Evolutionary conservation across 2,888 invertebrate genomes (phyloP), one percentile per base, ranked within the genome.

Genomic region (Dicyrtomina minuta): DNA sequence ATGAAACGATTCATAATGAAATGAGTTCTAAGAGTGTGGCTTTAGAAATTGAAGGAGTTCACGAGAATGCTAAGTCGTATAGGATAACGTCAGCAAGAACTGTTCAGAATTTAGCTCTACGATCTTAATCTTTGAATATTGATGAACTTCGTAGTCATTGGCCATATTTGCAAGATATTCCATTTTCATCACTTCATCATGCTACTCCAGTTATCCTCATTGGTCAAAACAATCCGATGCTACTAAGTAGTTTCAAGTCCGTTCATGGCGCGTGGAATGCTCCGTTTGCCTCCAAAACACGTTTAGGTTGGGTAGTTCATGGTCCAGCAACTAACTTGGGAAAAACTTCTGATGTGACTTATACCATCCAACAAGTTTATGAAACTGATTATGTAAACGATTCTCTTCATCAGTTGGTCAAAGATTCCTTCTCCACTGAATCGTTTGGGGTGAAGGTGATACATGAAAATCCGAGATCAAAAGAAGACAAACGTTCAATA

Each of bases 231-330:
- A 26, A 72, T 20, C 15, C 17, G 15, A 17, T 68, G 10, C 39
- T 72, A 17, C 60, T 55, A 1, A 6, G 39, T 1, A 6, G 60
- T 1, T 13, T 39, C 0, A 39, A 56, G 43, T 15, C 64, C 15
- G 15, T 39, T 3, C 22, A 61, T 13, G 70, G 66, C 6, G 62
- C 72, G 8, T 1, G 8, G 15, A 39, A 44, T 20, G 60, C 66
- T 49, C 71, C 71, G 1, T 22, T 68, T 6, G 33, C 59, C 3
- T 56, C 56, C 0, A 20, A 22, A 39, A 68, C 68, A 0, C 24
- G 41, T 24, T 43, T 73, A 12, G 73, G 73, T 26, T 72, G 70
- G 67, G 51, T 55, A 3, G 1, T 72, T 10, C 46, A 46, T 26
- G 73, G 72, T 24, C 6, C 4, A 1, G 22, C n/a, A 20, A 10